Evolutionary conservation across 2,113 vertebrate genomes (phyloP), one percentile per base, ranked within the genome.

Genomic region (Hydropotes inermis): DNA sequence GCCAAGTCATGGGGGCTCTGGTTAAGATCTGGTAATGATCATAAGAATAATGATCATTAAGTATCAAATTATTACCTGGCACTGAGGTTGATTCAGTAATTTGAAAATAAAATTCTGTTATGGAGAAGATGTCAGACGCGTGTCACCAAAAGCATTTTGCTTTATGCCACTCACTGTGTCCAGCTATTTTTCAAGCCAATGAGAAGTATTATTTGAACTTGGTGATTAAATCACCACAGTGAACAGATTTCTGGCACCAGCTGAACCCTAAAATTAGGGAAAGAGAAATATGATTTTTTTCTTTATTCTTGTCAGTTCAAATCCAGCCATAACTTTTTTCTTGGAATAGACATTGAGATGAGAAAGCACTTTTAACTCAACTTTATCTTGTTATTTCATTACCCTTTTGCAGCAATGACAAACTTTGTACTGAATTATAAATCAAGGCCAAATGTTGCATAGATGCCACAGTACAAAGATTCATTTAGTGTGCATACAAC

Each of bases 381-480:
- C 86, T 78, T 91, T 70, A 89, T 61, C 43, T 94, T 93, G 78
- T 54, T 91, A 96, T 97, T 95, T 96, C 70, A 95, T 97, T 95
- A 50, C 33, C 60, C 45, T 96, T 95, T 87, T 92, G 70, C 87
- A 87, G 79, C 47, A 61, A 16, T 83, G 89, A 45, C 54, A 64
- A 94, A 84, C 23, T 93, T 88, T 33, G 57, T 50, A 74, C 45
- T 81, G 97, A 96, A 89, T 95, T 93, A 87, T 97, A 93, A 97
- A 90, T 98, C 94, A 97, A 94, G 84, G 47, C 87, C 84, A 87
- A 93, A 13, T 23, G n/a, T 83, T 84, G 52, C 55, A 39, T 1
- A 2, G 55, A 45, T 52, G 87, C 89, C 50, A 23, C 25, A 43
- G 92, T 47, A 91, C n/a, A 21, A 64, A 96, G 89, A 91, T 91